A percentile compares a stretch with the other conserved stretches of the same genome.
Conservation (phyloP, 2,113 vertebrate genomes). For the Sinocyclocheilus grahami region DNA sequence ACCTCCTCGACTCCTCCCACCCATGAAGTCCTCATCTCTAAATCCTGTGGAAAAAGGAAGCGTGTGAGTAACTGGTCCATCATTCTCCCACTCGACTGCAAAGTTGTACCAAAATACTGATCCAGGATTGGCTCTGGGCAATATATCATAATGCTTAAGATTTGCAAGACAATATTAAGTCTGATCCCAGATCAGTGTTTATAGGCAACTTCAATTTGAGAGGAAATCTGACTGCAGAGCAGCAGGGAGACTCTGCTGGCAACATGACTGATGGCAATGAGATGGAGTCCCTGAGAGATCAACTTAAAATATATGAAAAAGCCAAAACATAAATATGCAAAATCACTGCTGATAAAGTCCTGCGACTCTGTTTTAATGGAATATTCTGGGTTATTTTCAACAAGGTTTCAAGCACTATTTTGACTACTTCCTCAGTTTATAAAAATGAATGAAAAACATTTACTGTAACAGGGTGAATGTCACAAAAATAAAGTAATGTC, state of each 20-base stretch:
- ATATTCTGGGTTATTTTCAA: background rate
- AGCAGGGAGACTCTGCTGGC: conserved; percentile 21
- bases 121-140: background rate
- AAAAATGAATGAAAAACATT: background rate
- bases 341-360: background rate
- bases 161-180: background rate
- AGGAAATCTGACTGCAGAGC: conserved; percentile 6
- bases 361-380: background rate
- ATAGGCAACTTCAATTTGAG: conserved; percentile 19
- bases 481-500: background rate
- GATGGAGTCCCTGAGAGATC: conserved; percentile 32
- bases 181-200: conserved; percentile 40
- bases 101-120: conserved; percentile 44
- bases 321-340: background rate
- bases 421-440: background rate
- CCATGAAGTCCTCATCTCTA: conserved; percentile 90
- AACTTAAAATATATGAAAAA: conserved; percentile 28
- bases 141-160: too few species aligned
- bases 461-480: background rate
- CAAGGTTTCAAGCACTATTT: background rate
- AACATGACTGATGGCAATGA: conserved; percentile 53
- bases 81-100: background rate
- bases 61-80: background rate
- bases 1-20: conserved; percentile 82
- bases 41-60: conserved; percentile 77